Percentiles rank a stretch among this genome's conserved stretches.
phyloP scores from a whole-genome alignment of 2,797 vertebrate species.

The Remorina albescens region DNA sequence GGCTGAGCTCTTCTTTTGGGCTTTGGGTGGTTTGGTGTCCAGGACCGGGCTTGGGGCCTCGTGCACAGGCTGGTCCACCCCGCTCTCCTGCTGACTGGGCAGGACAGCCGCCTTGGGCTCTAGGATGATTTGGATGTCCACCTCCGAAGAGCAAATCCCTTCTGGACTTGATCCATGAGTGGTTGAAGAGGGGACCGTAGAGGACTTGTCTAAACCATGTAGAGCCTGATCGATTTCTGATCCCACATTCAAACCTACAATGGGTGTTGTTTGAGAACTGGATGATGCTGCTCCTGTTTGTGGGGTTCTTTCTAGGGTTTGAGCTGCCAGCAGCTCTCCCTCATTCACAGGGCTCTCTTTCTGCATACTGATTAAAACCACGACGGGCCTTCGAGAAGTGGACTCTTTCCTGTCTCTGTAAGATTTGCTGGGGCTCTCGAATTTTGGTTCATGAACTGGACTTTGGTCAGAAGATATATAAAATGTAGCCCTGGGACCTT shows the following conservation, averaged over 20 bases:
- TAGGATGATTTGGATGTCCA: constrained; percentile 61
- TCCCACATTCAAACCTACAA: constrained; percentile 37
- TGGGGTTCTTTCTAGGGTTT: constrained; percentile 33
- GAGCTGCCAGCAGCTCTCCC: constrained; percentile 66
- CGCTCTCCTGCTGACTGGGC: constrained; percentile 53
- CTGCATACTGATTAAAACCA: constrained; percentile 86
- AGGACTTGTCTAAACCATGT: constrained; percentile 10
- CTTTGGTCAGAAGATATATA: constrained; percentile 79
- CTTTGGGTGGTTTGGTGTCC: constrained; percentile 76
- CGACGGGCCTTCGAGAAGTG: constrained; percentile 75
- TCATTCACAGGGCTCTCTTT: constrained; percentile 81
- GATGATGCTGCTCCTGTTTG: constrained; percentile 20
- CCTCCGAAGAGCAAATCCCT: constrained; percentile 54
- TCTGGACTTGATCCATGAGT: constrained; percentile 13
- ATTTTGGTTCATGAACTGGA: constrained; percentile 63
- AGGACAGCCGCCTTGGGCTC: constrained; percentile 47
- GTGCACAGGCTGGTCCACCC: constrained; percentile 3
- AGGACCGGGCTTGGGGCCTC: constrained; percentile 68
- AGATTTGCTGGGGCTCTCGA: constrained; percentile 66
- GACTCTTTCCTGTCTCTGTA: constrained; percentile 75
- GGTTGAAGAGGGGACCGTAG: constrained; percentile 7
- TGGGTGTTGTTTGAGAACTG: constrained; percentile 14
- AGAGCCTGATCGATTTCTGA: constrained; percentile 19
- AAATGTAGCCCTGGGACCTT: constrained; percentile 68
- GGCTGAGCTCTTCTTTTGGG: constrained; percentile 75